Evolutionary conservation across 2,113 vertebrate species (phyloP).

Genomic region (Oxyruncus cristatus): DNA sequence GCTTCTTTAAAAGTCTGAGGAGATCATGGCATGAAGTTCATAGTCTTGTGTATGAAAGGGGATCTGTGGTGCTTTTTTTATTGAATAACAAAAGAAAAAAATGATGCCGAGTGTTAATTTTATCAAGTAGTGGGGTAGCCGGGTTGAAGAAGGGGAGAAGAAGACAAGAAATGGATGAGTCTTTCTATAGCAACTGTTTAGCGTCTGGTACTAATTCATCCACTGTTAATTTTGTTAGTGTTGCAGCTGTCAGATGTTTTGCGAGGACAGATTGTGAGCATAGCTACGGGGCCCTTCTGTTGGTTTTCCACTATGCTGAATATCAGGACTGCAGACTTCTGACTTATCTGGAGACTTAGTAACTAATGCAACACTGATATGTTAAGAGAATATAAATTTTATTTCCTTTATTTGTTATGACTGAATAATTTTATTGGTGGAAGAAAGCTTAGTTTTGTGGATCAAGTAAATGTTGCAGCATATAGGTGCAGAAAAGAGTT

Average conservation of each 20-base stretch:
- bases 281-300: constrained; percentile 91
- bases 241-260: constrained; percentile 89
- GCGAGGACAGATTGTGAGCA: constrained; percentile 87
- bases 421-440: background rate
- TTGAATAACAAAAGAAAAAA: constrained; percentile 1
- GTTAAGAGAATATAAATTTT: constrained; percentile 52
- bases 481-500: background rate
- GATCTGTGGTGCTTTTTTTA: background rate
- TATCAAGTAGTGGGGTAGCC: constrained; percentile 36
- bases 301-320: constrained; percentile 88
- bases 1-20: background rate
- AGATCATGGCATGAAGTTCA: background rate
- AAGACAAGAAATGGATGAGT: constrained; percentile 49
- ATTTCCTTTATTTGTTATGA: constrained; percentile 36
- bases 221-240: constrained; percentile 95
- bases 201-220: constrained; percentile 95
- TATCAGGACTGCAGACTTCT: constrained; percentile 82
- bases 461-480: background rate
- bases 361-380: constrained; percentile 50
- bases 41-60: background rate
- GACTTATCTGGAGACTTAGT: constrained; percentile 74
- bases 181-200: constrained; percentile 77
- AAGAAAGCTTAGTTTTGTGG: background rate
- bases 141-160: constrained; percentile 22
- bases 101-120: background rate